Base-by-base conservation (phyloP, 2,113 vertebrate genomes). In the Chauna torquata region DNA sequence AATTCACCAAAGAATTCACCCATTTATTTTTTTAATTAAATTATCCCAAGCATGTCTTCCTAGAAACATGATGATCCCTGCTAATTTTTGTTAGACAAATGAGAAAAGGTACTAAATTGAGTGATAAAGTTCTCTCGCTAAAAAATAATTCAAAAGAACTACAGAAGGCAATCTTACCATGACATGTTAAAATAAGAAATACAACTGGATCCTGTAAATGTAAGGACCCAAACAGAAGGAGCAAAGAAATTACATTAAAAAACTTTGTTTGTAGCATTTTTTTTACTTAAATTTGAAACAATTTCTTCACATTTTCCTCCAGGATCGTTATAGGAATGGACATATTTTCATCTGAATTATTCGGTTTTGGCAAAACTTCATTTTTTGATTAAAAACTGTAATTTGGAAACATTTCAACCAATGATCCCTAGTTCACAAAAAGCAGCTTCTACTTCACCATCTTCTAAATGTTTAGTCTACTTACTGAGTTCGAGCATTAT, bases 41-140 rank as follows among this genome's bases (percentile, higher is more conserved):
- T 77, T 74, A 13, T 14, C 38, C 45, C 20, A 8, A 0, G 1
- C 0, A 0, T 40, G 75, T 91, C 17, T 74, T 83, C 49, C 45
- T 32, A n/a, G 32, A 78, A 84, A 62, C 0, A 0, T 4, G 8
- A 23, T 13, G 42, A 34, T 49, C 13, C 10, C 82, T 32, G 6
- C 8, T 16, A 54, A 19, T 12, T 40, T 65, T 55, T 72, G 38
- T 80, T 40, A 57, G 28, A 54, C 17, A 64, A 85, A 82, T 24
- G 5, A 27, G 24, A 79, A 93, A 90, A 66, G 7, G 11, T 38
- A 27, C 11, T 40, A 8, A 61, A 75, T 27, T 32, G 15, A 68
- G 28, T 70, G 36, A 70, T 7, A 76, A 22, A 45, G 10, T 42
- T 45, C 32, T 75, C 30, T 62, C 23, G 42, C 42, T 77, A 15